phyloP scores from a whole-genome alignment of 2,113 vertebrate genomes.

The Bombycilla garrulus region DNA sequence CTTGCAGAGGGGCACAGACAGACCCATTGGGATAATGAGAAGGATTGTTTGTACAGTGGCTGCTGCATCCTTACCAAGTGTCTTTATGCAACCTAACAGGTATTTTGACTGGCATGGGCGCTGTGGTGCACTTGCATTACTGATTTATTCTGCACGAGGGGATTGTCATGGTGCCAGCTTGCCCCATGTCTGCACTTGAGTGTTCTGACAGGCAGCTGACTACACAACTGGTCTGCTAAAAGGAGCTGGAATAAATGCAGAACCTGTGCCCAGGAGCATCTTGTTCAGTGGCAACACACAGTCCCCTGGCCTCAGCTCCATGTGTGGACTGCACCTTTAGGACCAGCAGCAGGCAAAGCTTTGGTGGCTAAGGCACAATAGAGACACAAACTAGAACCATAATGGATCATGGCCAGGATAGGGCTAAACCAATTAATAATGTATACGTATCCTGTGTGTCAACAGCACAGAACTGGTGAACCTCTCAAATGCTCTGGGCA shows the following conservation, averaged over 20 bases:
- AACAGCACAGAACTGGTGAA: background rate
- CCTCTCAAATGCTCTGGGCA: background rate
- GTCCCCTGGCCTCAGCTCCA: background rate
- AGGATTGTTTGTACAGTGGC: accelerated
- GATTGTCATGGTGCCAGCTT: background rate
- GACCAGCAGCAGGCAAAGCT: background rate
- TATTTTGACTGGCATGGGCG: background rate
- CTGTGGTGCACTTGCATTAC: accelerated
- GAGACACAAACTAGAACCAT: background rate
- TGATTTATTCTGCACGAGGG: background rate
- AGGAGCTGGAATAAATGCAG: background rate
- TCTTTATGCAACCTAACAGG: background rate
- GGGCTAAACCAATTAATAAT: background rate
- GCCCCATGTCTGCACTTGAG: background rate
- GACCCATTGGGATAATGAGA: background rate
- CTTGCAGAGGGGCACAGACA: background rate
- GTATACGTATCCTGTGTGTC: accelerated
- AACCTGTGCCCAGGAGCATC: background rate
- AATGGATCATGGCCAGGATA: background rate
- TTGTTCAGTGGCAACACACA: background rate
- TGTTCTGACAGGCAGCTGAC: background rate
- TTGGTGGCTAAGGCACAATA: background rate
- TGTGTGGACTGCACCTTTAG: accelerated
- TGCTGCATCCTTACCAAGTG: background rate
- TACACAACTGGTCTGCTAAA: background rate